These are phyloP conservation scores for Corynorhinus townsendii DNA, from an alignment of 2,113 vertebrate genomes.

Conservation along the genomic window DNA sequence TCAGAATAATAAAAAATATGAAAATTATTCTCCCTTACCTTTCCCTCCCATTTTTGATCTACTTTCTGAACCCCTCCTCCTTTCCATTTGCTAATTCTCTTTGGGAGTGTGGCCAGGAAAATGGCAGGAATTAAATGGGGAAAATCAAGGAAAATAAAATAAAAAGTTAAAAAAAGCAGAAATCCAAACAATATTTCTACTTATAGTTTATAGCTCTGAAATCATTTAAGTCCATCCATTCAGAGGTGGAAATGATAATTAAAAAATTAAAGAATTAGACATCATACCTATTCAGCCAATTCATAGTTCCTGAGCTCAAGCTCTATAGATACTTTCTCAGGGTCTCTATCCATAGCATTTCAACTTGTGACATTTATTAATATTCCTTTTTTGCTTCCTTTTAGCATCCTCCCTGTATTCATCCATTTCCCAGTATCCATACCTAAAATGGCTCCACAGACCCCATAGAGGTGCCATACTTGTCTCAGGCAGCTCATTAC, in stretches of 20 bases:
- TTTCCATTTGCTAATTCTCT: not conserved
- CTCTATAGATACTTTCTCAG: not conserved
- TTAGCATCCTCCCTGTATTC: not conserved
- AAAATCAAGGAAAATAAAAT: not conserved
- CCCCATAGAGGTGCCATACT: not conserved
- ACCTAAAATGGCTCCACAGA: not conserved
- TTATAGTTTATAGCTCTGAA: constrained; percentile 9
- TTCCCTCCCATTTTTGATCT: not conserved
- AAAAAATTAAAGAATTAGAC: constrained; percentile 37
- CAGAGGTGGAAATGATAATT: constrained; percentile 22
- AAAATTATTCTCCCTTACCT: not conserved
- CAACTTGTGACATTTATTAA: not conserved
- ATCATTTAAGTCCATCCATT: constrained; percentile 16
- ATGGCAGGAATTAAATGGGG: not conserved
- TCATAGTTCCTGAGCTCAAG: not conserved
- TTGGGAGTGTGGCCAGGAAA: not conserved
- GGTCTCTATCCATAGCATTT: not conserved
- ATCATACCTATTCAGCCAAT: not conserved
- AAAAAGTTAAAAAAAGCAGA: not conserved
- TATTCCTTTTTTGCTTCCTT: not conserved
- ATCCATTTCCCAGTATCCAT: not conserved
- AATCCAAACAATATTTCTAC: not conserved
- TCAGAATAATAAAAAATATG: not conserved
- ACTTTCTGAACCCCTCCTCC: not conserved
- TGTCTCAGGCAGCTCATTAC: not conserved